Conservation (phyloP, 2,113 vertebrate species). For the Vicugna pacos region DNA sequence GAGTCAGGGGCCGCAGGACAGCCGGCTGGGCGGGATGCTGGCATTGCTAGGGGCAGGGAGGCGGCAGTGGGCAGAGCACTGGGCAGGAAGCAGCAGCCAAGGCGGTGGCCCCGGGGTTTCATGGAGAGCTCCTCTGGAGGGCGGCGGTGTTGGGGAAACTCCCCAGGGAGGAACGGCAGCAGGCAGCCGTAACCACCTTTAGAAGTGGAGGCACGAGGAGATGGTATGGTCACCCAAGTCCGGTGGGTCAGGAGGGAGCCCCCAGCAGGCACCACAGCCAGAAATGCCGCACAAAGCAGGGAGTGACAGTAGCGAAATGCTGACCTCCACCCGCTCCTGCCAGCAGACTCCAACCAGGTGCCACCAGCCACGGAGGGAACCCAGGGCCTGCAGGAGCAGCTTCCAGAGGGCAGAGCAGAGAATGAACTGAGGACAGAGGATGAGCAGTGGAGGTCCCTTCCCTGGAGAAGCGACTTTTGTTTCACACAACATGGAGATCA, state of each 20-base stretch:
- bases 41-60: background rate
- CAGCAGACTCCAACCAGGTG: background rate
- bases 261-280: too few species aligned
- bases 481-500: background rate
- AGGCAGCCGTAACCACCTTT: background rate
- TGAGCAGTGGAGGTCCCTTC: rapidly evolving
- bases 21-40: rapidly evolving
- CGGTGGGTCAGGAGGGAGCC: background rate
- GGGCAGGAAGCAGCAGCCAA: too few species aligned
- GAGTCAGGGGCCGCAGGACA: background rate
- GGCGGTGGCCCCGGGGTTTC: rapidly evolving
- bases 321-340: background rate
- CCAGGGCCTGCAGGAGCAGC: background rate
- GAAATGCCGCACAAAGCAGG: background rate
- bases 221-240: background rate
- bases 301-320: background rate
- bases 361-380: background rate
- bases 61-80: background rate
- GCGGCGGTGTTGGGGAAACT: background rate
- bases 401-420: background rate
- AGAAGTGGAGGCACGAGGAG: background rate
- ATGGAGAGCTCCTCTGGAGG: background rate
- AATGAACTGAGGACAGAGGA: background rate
- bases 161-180: background rate
- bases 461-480: rapidly evolving